Evolutionary conservation across 1,140 invertebrate species (phyloP), one percentile per base, ranked within the genome.

Genomic region (Dinothrombium tinctorium): DNA sequence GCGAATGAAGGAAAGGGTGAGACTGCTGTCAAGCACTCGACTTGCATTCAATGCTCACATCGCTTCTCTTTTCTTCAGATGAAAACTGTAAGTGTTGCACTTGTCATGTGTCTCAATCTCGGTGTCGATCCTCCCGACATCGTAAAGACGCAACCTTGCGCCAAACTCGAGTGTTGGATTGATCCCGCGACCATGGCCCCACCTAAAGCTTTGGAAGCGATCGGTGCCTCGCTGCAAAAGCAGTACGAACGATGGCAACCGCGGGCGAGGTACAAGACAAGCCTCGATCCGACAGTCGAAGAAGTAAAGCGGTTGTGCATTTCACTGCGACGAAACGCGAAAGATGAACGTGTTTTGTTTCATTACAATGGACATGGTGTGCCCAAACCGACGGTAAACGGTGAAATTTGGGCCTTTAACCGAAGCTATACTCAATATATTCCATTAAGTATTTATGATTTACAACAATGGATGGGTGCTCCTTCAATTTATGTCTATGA

Each of bases 371-470:
- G 94, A 0, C 94, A 99, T 61, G 94, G 92, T 33, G 94, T 99
- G 38, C 94, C 94, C 29, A 83, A 80, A 61, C 92, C 94, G 25
- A 98, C 94, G 7, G 68, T 71, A 22, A 96, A 98, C 65, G 92
- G 94, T 11, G 92, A 99, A 70, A 90, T 99, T 53, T 98, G 94
- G 94, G 90, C 98, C 4, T 99, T 99, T 60, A 98, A 99, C 64
- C 62, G 89, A 74, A 82, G 73, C 42, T 96, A 87, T 58, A 95
- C 89, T 1, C 89, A 99, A 63, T 99, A 99, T 63, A 98, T 99
- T 63, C 94, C 92, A 39, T 63, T 99, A 50, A 95, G 87, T 36
- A 74, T 98, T 28, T 96, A 89, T 59, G 92, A 98, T 64, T 68
- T 99, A 36, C 90, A 98, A 64, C 79, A 77, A 19, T 98, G 92